Evolutionary conservation across 2,888 invertebrate species (phyloP).

Genomic region (Lysandra bellargus): DNA sequence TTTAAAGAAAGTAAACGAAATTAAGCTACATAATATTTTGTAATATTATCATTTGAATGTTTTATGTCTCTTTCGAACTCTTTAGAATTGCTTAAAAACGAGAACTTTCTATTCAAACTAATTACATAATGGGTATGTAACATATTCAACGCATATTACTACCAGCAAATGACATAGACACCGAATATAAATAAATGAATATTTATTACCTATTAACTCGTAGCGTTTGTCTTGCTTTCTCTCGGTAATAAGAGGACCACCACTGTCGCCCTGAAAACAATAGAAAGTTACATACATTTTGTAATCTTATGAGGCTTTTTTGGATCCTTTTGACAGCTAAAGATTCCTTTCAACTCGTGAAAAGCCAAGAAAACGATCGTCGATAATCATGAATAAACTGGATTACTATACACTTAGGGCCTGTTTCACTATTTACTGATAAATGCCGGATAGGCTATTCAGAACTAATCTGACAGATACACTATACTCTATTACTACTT

Average conservation of each 20-base stretch:
- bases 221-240: slow-evolving; percentile 86
- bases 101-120: not conserved
- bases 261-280: slow-evolving; percentile 86
- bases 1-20: no score
- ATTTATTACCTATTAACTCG: slow-evolving; percentile 86
- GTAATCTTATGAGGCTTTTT: not conserved
- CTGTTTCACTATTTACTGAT: no score
- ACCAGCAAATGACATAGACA: not conserved
- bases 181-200: slow-evolving; percentile 37
- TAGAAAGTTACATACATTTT: slow-evolving; percentile 36
- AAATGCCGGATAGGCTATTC: no score
- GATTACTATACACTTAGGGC: no score
- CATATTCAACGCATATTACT: not conserved
- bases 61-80: not conserved
- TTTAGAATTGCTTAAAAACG: not conserved
- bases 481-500: no score
- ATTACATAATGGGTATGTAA: not conserved
- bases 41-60: not conserved
- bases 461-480: no score
- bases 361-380: no score
- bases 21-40: no score
- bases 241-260: slow-evolving; percentile 87
- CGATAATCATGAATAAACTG: no score
- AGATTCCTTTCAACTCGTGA: no score
- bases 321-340: no score